phyloP scores from a whole-genome alignment of 2,888 invertebrate genomes.

The Drosophila paranaensis region DNA sequence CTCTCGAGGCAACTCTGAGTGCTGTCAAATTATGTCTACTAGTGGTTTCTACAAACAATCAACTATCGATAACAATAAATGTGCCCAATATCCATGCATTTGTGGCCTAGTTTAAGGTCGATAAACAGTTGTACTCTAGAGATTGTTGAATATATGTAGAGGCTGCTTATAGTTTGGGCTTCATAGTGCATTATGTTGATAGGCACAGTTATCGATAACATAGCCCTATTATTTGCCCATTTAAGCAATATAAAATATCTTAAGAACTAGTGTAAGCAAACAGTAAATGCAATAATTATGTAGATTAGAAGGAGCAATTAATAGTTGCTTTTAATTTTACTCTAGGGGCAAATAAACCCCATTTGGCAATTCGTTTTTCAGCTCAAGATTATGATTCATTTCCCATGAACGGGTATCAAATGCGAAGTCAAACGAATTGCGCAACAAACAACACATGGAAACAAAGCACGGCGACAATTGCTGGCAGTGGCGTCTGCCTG shows the following conservation, averaged over 20 bases:
- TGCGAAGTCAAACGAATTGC: slow-evolving; percentile 21
- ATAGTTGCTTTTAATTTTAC: not conserved
- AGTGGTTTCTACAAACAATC: not conserved
- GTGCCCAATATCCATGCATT: not conserved
- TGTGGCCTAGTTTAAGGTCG: not conserved
- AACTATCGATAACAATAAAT: not conserved
- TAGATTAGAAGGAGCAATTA: not conserved
- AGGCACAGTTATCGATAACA: not conserved
- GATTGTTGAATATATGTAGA: not conserved
- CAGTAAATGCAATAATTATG: not conserved
- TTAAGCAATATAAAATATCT: not conserved
- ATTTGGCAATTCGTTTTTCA: not conserved
- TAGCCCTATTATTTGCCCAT: too few relatives aligned
- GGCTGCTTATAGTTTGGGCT: not conserved
- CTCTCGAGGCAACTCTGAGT: too few relatives aligned
- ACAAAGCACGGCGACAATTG: slow-evolving; percentile 21
- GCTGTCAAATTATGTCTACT: too few relatives aligned
- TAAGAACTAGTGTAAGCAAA: not conserved
- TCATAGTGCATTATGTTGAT: not conserved
- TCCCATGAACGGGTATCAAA: slow-evolving; percentile 23
- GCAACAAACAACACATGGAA: slow-evolving; percentile 41
- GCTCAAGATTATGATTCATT: slow-evolving; percentile 32
- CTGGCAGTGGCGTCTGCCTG: slow-evolving; percentile 21
- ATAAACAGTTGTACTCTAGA: not conserved
- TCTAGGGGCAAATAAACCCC: not conserved